phyloP scores from a whole-genome alignment of 2,888 invertebrate genomes.

The Drosophila tripunctata region DNA sequence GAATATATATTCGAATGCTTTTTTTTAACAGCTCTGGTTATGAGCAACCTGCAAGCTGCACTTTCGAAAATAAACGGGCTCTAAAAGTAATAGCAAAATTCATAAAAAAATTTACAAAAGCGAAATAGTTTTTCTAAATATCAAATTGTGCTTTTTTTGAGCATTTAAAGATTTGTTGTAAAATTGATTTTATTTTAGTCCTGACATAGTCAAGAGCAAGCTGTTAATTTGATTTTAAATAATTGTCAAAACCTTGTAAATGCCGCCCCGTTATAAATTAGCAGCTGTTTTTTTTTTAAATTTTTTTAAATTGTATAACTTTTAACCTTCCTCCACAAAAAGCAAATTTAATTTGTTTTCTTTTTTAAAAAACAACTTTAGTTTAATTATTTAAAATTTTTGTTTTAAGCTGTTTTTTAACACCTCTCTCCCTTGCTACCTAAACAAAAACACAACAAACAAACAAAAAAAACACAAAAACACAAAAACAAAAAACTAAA shows the following conservation, averaged over 20 bases:
- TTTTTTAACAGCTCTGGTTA: too few species aligned
- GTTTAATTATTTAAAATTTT: constrained; percentile 67
- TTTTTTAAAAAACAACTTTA: constrained; percentile 57
- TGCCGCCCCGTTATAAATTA: constrained; percentile 48
- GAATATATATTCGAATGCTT: too few species aligned
- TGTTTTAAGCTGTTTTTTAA: constrained; percentile 19
- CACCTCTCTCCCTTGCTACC: background rate
- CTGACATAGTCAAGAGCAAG: constrained; percentile 73
- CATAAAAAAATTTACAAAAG: constrained; percentile 25
- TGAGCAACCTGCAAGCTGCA: too few species aligned
- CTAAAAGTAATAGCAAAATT: constrained; percentile 42
- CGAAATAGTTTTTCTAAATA: constrained; percentile 56
- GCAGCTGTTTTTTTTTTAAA: too few species aligned
- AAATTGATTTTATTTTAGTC: constrained; percentile 50
- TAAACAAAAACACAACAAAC: constrained; percentile 22
- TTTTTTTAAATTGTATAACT: too few species aligned
- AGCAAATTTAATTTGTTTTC: constrained; percentile 77
- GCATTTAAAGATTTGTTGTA: constrained; percentile 74
- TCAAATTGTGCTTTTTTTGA: constrained; percentile 65
- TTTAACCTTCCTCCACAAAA: too few species aligned
- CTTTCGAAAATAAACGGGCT: too few species aligned
- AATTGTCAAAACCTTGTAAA: constrained; percentile 47
- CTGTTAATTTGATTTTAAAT: constrained; percentile 31
- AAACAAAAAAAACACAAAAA: constrained; percentile 19
- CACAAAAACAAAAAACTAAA: constrained; percentile 9